These are phyloP conservation scores for Mixornis gularis DNA, from an alignment of 2,113 vertebrate genomes.

Conservation along the genomic window DNA sequence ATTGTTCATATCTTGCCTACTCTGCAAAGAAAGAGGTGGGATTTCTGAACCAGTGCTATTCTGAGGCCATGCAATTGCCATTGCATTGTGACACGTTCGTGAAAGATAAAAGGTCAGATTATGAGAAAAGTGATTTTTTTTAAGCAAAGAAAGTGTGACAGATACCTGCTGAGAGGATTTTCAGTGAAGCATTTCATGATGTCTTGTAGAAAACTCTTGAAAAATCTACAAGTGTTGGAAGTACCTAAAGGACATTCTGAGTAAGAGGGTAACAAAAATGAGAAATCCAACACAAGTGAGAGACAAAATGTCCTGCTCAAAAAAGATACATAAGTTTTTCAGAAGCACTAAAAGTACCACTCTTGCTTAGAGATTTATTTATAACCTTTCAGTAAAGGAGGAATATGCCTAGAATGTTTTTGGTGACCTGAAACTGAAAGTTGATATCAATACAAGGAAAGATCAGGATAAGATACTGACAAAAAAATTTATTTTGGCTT, in stretches of 20 bases:
- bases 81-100: not conserved
- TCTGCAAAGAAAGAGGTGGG: not conserved
- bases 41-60: not conserved
- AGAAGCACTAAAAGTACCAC: not conserved
- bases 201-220: not conserved
- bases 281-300: not conserved
- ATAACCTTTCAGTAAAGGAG: not conserved
- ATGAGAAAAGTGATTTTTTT: not conserved
- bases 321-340: not conserved
- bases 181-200: not conserved
- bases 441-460: not conserved
- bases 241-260: not conserved
- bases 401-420: not conserved
- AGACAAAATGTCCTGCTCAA: not conserved
- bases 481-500: not conserved
- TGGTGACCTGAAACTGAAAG: not conserved
- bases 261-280: not conserved
- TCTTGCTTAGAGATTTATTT: not conserved
- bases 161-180: not conserved
- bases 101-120: not conserved
- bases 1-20: not conserved
- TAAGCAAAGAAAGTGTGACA: not conserved
- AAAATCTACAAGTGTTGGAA: not conserved
- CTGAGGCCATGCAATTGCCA: not conserved
- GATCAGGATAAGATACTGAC: not conserved